These are phyloP conservation scores for Paramormyrops hopkinsi DNA, from an alignment of 2,797 vertebrate genomes.

Conservation along the genomic window DNA sequence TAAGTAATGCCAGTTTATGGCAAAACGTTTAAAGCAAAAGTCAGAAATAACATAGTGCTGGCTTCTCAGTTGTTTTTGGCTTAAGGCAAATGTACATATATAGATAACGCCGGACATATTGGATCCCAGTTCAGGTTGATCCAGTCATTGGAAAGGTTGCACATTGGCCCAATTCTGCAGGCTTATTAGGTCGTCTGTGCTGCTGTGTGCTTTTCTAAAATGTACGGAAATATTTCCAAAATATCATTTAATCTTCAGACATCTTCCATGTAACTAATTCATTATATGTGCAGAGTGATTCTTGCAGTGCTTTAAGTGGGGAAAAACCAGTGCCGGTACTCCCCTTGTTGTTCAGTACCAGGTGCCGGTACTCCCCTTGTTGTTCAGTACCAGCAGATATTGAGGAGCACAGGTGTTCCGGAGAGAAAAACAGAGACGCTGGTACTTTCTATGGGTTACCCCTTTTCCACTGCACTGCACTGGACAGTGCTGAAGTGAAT, in stretches of 20 bases:
- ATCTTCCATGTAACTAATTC: background rate
- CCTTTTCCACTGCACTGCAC: no score
- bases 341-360: no score
- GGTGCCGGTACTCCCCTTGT: no score
- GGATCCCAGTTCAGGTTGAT: background rate
- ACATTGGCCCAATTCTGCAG: background rate
- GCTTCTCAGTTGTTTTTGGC: background rate
- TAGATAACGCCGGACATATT: background rate
- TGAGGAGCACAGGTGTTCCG: background rate
- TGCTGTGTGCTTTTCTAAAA: background rate
- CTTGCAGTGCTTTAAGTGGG: background rate
- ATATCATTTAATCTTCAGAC: background rate
- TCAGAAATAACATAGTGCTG: background rate
- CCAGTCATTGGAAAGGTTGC: background rate
- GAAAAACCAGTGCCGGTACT: background rate
- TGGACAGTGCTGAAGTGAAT: no score
- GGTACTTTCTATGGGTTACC: no score
- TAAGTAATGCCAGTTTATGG: background rate
- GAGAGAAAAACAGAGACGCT: background rate
- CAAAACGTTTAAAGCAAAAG: background rate
- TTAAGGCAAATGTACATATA: background rate
- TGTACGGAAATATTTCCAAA: background rate
- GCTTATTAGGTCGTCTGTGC: background rate
- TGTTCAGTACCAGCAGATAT: background rate
- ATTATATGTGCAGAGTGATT: background rate